phyloP scores from a whole-genome alignment of 2,888 invertebrate species.

The Eilema griseolum region DNA sequence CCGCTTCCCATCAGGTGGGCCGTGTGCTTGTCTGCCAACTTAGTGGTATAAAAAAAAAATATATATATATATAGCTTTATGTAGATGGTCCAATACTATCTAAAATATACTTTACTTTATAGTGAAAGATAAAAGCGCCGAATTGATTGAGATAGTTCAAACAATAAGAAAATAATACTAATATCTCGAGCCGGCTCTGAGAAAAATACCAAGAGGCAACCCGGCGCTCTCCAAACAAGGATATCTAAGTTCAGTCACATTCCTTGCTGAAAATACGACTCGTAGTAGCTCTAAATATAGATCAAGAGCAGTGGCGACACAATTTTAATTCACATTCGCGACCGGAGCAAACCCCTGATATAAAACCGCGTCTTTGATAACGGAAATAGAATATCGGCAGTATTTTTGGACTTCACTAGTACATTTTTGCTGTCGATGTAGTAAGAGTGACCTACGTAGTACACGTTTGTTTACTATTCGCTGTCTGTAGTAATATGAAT shows the following conservation, averaged over 20 bases:
- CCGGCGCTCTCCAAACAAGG: not conserved
- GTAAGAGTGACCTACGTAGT: constrained; percentile 3
- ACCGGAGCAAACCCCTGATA: not conserved
- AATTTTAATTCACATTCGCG: too few relatives aligned
- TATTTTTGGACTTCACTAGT: constrained; percentile 11
- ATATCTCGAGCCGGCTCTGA: not conserved
- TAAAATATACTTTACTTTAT: too few relatives aligned
- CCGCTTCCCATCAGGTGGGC: too few relatives aligned
- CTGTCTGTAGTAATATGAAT: not conserved
- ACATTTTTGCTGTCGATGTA: not conserved
- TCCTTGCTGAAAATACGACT: too few relatives aligned
- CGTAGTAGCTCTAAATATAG: too few relatives aligned
- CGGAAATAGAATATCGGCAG: not conserved
- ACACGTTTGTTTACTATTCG: constrained; percentile 5
- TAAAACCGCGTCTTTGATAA: not conserved
- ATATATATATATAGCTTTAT: too few relatives aligned
- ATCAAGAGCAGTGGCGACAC: too few relatives aligned
- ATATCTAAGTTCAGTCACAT: too few relatives aligned
- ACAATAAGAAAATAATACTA: not conserved
- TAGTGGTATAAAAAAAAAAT: too few relatives aligned
- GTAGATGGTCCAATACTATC: too few relatives aligned
- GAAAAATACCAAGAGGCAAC: not conserved
- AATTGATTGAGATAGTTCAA: not conserved
- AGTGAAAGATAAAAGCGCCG: too few relatives aligned
- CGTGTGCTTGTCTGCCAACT: too few relatives aligned